Base-by-base conservation (phyloP, 2,797 vertebrate species). In the Danio aesculapii region DNA sequence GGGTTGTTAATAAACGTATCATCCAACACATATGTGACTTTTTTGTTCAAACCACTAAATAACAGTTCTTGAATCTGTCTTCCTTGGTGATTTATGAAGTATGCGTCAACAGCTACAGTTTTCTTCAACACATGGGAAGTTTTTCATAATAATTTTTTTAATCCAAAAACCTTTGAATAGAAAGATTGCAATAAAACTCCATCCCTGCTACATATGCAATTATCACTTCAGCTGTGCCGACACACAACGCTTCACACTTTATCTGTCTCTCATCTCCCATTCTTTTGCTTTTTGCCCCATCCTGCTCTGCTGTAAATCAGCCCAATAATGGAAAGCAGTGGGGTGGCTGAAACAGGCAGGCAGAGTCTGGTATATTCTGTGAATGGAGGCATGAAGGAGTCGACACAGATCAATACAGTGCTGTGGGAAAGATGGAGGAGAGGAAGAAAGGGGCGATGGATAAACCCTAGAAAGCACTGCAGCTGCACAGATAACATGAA, bases 331-430 rank as follows among this genome's bases (percentile, higher is more conserved):
- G 59, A 81, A 47, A 68, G 47, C 75, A 69, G 69, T 53, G 68
- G 69, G 72, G 68, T 64, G 43, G 69, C 62, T 63, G 71, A 17
- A 67, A 55, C 21, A 63, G 30, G 47, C 47, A 64, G 49, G 30
- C 30, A 63, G 44, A 78, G 30, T 30, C 77, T 63, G 41, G 58
- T 61, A 53, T 74, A 47, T 12, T 58, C 62, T 70, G 57, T n/a
- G 80, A 75, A 83, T 75, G 72, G 68, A 76, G 39, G 43, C 50
- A 64, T 57, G 66, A 66, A 77, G 62, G 44, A 82, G 57, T 70
- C 16, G 62, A 73, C 46, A 47, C 50, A 76, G 82, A 87, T 83
- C 84, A 70, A 84, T 83, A 58, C 55, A 12, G 78, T 71, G 53
- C 55, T 73, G 19, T 43, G 78, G 62, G 74, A 76, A 68, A 70